phyloP scores from a whole-genome alignment of 2,797 vertebrate genomes.

The Oreochromis grahami region DNA sequence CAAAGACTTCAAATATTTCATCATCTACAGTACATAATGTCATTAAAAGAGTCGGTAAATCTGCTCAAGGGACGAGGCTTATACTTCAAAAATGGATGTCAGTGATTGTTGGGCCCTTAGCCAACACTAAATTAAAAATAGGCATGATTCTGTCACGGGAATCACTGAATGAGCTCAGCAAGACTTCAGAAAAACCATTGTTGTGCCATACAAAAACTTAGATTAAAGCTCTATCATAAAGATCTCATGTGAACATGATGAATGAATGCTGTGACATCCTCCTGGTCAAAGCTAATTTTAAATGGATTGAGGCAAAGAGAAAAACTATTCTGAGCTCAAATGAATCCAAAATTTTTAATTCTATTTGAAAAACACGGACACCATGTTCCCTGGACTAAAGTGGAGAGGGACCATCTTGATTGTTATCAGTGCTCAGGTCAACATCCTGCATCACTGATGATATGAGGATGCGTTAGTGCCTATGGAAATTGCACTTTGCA shows the following conservation, averaged over 20 bases:
- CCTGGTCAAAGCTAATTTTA: background rate
- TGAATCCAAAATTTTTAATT: background rate
- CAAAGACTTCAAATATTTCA: background rate
- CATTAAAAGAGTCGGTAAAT: background rate
- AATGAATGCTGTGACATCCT: background rate
- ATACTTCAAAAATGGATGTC: background rate
- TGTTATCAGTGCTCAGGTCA: background rate
- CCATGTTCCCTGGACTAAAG: background rate
- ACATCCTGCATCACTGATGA: background rate
- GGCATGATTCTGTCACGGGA: background rate
- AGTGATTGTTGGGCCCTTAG: background rate
- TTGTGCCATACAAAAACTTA: background rate
- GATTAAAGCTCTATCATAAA: background rate
- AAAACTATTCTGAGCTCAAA: background rate
- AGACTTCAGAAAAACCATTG: background rate
- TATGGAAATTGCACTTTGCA: background rate
- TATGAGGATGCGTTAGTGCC: background rate
- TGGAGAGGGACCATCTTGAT: background rate
- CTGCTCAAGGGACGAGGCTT: background rate
- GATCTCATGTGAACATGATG: background rate
- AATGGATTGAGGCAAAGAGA: background rate
- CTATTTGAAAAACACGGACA: background rate
- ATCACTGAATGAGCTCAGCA: background rate
- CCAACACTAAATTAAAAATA: background rate
- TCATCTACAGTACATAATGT: background rate